Evolutionary conservation across 2,113 vertebrate genomes (phyloP).

Genomic region (Melanerpes aurifrons): DNA sequence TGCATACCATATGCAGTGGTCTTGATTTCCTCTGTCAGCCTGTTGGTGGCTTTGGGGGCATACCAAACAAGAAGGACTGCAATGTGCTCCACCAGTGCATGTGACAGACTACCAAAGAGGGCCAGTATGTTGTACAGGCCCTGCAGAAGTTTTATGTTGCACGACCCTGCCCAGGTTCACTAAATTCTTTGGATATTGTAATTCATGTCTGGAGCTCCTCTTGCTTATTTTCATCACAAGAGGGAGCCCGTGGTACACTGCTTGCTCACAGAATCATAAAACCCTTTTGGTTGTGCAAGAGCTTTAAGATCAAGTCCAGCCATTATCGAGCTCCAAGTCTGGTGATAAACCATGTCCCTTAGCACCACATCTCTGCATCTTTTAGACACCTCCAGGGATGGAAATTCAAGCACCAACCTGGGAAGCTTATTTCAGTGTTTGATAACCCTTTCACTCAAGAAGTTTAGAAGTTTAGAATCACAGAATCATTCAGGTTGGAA

Average conservation of each 20-base stretch:
- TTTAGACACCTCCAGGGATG: no score
- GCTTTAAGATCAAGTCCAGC: no score
- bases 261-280: not conserved
- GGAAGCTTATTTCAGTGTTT: no score
- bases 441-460: no score
- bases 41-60: not conserved
- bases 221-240: not conserved
- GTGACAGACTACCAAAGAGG: not conserved
- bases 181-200: not conserved
- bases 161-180: not conserved
- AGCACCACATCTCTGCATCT: no score
- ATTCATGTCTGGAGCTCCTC: not conserved
- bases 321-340: no score
- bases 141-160: not conserved
- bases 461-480: no score
- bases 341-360: no score
- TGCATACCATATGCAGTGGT: not conserved
- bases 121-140: not conserved
- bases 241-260: accelerated
- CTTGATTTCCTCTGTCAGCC: not conserved
- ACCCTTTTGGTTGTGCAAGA: no score
- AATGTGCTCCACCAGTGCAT: not conserved
- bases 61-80: not conserved
- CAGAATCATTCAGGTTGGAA: no score
- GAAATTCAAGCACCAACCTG: no score